Evolutionary conservation across 1,140 invertebrate species (phyloP), one percentile per base, ranked within the genome.

Genomic region (Melitaea cinxia): DNA sequence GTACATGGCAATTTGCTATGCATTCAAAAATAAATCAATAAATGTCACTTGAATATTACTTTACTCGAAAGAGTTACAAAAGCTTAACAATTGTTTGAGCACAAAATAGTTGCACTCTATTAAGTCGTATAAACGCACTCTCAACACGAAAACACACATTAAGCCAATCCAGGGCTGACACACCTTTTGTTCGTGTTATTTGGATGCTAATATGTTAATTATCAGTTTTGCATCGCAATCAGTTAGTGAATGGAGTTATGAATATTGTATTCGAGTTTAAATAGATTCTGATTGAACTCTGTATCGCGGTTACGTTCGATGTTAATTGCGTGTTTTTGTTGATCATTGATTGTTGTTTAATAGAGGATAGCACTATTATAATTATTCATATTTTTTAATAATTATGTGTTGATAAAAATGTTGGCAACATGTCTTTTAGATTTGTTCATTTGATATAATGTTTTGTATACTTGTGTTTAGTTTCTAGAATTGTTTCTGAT

Each of bases 141-240:
- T 47, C 42, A 63, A 70, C 67, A 21, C 39, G 4, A 45, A 47
- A 45, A 58, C 24, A 39, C 53, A 23, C 42, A 42, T 49, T 47
- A 58, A 42, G 26, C 26, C 55, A 52, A 47, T 47, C 23, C 39
- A 17, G 37, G 37, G 23, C 39, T 12, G 55, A 15, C 15, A 58
- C 56, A 58, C 39, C 39, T 58, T 58, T 58, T 58, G 56, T 58
- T 26, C 56, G 42, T 47, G 56, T 58, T 58, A 58, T 58, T 58
- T 58, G 17, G 56, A 58, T 58, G 56, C 15, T 58, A 58, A 58
- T 58, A 26, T 58, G 56, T 58, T 58, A 49, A 58, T 58, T 47
- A 58, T 26, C 26, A 58, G 24, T 58, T 58, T 33, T 47, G 56
- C 39, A 47, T 47, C 42, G 19, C 42, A 47, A 33, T 19, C 42